Evolutionary conservation across 1,140 invertebrate species (phyloP), one percentile per base, ranked within the genome.

Genomic region (Diachasmimorpha longicaudata): DNA sequence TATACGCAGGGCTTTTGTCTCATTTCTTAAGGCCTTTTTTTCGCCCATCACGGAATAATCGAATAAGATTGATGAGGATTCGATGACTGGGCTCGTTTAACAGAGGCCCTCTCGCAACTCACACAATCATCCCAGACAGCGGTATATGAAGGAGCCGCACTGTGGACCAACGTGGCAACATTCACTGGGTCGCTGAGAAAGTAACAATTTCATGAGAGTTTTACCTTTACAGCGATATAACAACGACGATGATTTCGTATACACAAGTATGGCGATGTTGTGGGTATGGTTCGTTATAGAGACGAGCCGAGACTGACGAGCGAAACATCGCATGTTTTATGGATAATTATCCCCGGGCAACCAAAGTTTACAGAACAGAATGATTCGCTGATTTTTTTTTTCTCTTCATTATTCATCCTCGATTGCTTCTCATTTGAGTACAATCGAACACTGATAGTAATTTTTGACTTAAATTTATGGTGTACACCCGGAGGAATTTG

Each of bases 31-130:
- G 76, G 74, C 77, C 78, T 85, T 81, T 82, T 87, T 86, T 86
- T 84, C 83, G 81, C 81, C 84, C 87, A 87, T 88, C 87, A 85
- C 80, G 85, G 82, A 89, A 89, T 89, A 89, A 89, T 89, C 87
- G 87, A 89, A 89, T 85, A 89, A 89, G 87, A 89, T 89, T 87
- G 87, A 89, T 89, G 87, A 88, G 85, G 82, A 81, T 84, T 79
- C 83, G 83, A 82, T 89, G 87, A 89, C 87, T 88, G 83, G 82
- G 66, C 68, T 74, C 48, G 63, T 66, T 75, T 63, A 23, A 63
- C 58, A 63, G 58, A 63, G 66, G 23, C 66, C 39, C 69, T 68
- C 66, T 70, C 63, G 70, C 71, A 52, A 73, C 39, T 42, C 39
- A 42, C 46, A 74, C 37, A 69, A 37, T 66, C 58, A 72, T 52